phyloP scores from a whole-genome alignment of 1,140 invertebrate genomes.

The Pachyrhynchus sulphureomaculatus region DNA sequence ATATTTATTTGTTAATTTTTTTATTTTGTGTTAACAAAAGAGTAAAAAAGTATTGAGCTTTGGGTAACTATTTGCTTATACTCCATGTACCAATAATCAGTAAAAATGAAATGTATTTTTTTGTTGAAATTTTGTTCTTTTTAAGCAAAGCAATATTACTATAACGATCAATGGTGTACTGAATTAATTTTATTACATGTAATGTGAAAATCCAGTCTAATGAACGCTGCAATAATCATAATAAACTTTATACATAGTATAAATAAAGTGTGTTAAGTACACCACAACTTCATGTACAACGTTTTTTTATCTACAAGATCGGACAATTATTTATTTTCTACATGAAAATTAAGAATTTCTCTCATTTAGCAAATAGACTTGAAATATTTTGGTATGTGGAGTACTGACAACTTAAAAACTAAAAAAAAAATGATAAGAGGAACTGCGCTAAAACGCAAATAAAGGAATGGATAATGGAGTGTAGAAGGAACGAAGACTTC shows the following conservation, averaged over 20 bases:
- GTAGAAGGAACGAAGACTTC: conserved; percentile 48
- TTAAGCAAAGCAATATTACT: not conserved
- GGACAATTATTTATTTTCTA: too few relatives aligned
- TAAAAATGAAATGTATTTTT: not conserved
- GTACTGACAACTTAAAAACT: conserved; percentile 7
- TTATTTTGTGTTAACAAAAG: conserved; percentile 17
- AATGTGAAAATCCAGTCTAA: too few relatives aligned
- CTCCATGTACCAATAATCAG: conserved; percentile 14
- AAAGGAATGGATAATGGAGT: conserved; percentile 46
- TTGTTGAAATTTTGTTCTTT: not conserved
- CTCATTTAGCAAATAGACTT: too few relatives aligned
- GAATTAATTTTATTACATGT: too few relatives aligned
- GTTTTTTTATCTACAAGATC: too few relatives aligned
- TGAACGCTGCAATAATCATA: not conserved
- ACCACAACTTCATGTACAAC: too few relatives aligned
- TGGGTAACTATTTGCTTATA: conserved; percentile 23
- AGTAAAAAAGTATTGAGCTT: conserved; percentile 24
- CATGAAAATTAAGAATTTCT: too few relatives aligned
- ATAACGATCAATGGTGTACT: not conserved
- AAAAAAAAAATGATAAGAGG: conserved; percentile 22
- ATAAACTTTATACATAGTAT: not conserved
- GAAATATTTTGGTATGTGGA: conserved; percentile 14
- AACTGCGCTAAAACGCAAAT: conserved; percentile 19
- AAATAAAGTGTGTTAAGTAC: too few relatives aligned
- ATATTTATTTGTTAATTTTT: conserved; percentile 1